Evolutionary conservation across 2,888 invertebrate genomes (phyloP), one percentile per base, ranked within the genome.

Genomic region (Heliconius ethilla): DNA sequence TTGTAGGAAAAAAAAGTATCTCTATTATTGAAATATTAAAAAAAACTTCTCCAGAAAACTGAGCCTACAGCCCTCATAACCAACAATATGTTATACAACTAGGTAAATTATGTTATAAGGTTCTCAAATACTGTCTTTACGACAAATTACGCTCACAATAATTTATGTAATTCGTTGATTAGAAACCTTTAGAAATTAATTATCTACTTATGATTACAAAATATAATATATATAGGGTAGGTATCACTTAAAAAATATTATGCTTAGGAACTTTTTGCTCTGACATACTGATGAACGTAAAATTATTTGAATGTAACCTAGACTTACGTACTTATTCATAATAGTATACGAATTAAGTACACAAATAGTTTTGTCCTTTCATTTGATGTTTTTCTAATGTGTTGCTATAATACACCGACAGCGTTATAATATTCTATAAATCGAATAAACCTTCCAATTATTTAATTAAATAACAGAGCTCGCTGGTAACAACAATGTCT

Each of bases 181-280:
- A 87, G 93, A 94, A 94, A 94, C 94, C 94, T 91, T 91, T 87
- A 85, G 82, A 90, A 90, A 89, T 87, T 86, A 90, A 87, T 87
- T 87, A 89, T 85, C 88, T 91, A 93, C 89, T 90, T 92, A 92
- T 83, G 86, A 86, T 88, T 88, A 88, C 83, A 89, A 90, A 88
- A 87, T 88, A 90, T 88, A 88, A 90, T 91, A 91, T 59, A 59
- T 63, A 63, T 63, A 63, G n/a, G 88, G 91, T 87, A 84, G 86
- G 85, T 88, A 87, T 87, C 80, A 89, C 89, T 89, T 91, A 91
- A 84, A 89, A 59, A 87, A 86, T 92, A 89, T 88, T 87, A 88
- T 86, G 85, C 87, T 89, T 93, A 94, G 94, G 94, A 94, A 94
- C 94, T 93, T 89, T 91, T 84, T 89, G 91, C 90, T 92, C 91